Base-by-base conservation (phyloP, 2,113 vertebrate species). In the Nothoprocta perdicaria region DNA sequence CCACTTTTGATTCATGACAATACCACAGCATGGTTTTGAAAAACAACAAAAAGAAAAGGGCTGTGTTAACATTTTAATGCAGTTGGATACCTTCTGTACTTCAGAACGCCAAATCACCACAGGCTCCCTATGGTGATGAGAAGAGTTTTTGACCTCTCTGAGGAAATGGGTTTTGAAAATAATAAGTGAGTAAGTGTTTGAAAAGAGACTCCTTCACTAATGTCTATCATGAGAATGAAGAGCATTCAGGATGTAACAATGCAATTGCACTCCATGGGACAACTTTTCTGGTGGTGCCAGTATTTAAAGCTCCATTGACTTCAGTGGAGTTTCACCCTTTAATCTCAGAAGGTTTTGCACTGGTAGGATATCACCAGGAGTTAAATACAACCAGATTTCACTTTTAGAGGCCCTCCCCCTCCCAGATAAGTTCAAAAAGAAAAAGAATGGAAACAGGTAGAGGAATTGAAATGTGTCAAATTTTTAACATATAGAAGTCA, bases 111-210 rank as follows among this genome's bases (percentile, higher is more conserved):
- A 0, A 87, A 82, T 87, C 92, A 84, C 38, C 86, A 71, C 67
- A 57, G 79, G 63, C 12, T 92, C 52, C 31, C 86, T 89, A 48
- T 18, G 46, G 68, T 61, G 52, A 52, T 68, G 33, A 93, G 81
- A 95, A 90, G 79, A 91, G 92, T 92, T 95, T 95, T 95, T 95
- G 95, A 95, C 91, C 94, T 92, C 81, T 89, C 79, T 61, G 72
- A 91, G 40, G 61, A 95, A 91, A 94, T 61, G 76, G n/a, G 21
- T n/a, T 96, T 96, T 93, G 58, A 78, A 94, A 94, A 92, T 78
- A 92, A 91, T 58, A 94, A 91, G 87, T 53, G 50, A 0, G 0
- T 77, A 83, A 87, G 38, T 82, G 35, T 52, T 92, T 77, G 75
- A 80, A 83, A 89, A 92, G 55, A 63, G 33, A 89, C 21, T 76